Evolutionary conservation across 2,113 vertebrate species (phyloP).

Genomic region (Trochalopteron elliotii): DNA sequence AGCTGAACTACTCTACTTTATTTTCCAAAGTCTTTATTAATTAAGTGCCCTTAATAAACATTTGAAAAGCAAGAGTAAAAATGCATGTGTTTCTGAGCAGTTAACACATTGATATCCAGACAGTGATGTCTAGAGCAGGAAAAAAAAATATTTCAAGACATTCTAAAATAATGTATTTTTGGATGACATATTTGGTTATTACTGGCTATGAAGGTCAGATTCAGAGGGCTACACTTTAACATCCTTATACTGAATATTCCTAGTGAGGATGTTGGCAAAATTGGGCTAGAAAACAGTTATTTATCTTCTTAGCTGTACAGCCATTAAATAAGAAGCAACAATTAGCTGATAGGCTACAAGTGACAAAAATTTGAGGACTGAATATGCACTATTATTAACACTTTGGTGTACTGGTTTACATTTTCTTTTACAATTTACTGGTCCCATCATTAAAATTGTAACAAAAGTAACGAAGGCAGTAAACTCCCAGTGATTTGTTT

Average conservation of each 20-base stretch:
- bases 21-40: neutral
- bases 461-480: neutral
- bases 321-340: neutral
- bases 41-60: neutral
- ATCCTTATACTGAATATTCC: neutral
- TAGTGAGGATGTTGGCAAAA: neutral
- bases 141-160: neutral
- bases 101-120: neutral
- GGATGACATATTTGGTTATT: neutral
- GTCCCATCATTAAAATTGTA: accelerated
- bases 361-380: neutral
- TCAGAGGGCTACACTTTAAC: neutral
- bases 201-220: neutral
- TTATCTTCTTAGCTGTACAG: neutral
- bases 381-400: neutral
- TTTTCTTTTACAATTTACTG: neutral
- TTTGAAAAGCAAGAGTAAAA: neutral
- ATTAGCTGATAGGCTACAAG: neutral
- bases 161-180: neutral
- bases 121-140: neutral
- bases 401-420: neutral
- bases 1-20: neutral
- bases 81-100: neutral
- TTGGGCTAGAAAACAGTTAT: neutral
- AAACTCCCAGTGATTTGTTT: neutral